Conservation (phyloP, 2,888 invertebrate species). For the Schrankia costaestrigalis region DNA sequence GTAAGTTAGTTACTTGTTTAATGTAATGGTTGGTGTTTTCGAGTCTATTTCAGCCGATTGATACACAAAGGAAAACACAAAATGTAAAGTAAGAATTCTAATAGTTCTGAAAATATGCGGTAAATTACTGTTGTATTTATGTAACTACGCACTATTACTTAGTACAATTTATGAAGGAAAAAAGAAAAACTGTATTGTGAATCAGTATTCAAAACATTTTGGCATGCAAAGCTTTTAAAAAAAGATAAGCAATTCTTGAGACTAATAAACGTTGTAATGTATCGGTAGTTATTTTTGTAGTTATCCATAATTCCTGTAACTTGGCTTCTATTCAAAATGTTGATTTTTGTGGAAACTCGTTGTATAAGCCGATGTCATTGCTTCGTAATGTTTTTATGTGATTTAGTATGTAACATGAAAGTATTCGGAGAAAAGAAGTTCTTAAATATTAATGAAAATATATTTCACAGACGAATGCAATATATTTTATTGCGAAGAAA, state of each 20-base stretch:
- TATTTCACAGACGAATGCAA: no score
- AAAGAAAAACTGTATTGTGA: conserved; percentile 4
- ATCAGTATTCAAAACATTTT: conserved; percentile 7
- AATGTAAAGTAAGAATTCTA: no score
- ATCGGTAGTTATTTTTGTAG: conserved; percentile 11
- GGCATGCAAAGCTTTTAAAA: conserved; percentile 6
- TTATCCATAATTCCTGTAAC: conserved; percentile 9
- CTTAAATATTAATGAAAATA: no score
- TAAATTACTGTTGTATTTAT: no score
- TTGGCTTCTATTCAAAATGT: conserved; percentile 17
- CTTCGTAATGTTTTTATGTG: conserved; percentile 7
- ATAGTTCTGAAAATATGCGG: no score
- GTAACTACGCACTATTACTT: no score
- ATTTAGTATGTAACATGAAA: conserved; percentile 10
- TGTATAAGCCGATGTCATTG: conserved; percentile 11
- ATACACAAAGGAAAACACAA: no score
- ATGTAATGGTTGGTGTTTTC: no score
- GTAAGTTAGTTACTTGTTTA: no score
- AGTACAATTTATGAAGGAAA: neutral
- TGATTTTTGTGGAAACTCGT: conserved; percentile 7
- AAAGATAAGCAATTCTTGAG: conserved; percentile 9
- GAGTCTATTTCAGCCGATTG: no score
- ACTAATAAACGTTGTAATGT: conserved; percentile 10
- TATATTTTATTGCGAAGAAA: neutral
- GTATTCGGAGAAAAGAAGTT: conserved; percentile 1